These are phyloP conservation scores for Atta colombica DNA, from an alignment of 1,140 invertebrate species.

Conservation along the genomic window DNA sequence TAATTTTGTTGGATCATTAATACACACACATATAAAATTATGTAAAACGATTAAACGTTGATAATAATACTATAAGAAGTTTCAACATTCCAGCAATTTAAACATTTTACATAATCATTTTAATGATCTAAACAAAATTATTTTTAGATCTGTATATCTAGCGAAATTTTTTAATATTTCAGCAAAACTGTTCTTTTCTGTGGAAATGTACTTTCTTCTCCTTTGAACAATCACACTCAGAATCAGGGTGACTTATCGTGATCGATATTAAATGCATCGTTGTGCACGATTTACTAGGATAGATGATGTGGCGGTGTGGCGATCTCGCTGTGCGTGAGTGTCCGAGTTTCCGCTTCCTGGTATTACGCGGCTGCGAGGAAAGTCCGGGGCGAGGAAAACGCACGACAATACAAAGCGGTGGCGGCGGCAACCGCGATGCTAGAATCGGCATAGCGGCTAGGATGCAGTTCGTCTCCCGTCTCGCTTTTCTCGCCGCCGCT, in stretches of 20 bases:
- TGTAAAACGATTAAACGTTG: no score
- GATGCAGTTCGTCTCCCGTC: not conserved
- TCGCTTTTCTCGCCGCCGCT: conserved; percentile 23
- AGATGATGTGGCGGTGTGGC: not conserved
- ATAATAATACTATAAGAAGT: no score
- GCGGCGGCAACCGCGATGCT: not conserved
- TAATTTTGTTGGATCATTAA: no score
- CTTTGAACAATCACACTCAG: not conserved
- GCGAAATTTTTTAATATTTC: no score
- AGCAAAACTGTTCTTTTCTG: no score
- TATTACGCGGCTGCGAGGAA: conserved; percentile 32
- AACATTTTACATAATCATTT: no score
- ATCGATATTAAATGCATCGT: not conserved
- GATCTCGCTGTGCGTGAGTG: conserved; percentile 8
- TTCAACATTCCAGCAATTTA: no score
- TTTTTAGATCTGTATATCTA: no score
- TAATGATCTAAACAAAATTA: no score
- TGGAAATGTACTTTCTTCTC: not conserved
- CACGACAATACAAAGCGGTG: conserved; percentile 5
- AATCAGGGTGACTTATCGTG: not conserved
- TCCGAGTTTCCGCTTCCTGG: conserved; percentile 20
- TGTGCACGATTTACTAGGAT: not conserved
- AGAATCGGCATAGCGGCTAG: not conserved
- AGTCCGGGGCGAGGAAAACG: conserved; percentile 21
- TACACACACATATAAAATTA: no score